phyloP scores from a whole-genome alignment of 1,140 invertebrate genomes.

The Aphis craccivora region DNA sequence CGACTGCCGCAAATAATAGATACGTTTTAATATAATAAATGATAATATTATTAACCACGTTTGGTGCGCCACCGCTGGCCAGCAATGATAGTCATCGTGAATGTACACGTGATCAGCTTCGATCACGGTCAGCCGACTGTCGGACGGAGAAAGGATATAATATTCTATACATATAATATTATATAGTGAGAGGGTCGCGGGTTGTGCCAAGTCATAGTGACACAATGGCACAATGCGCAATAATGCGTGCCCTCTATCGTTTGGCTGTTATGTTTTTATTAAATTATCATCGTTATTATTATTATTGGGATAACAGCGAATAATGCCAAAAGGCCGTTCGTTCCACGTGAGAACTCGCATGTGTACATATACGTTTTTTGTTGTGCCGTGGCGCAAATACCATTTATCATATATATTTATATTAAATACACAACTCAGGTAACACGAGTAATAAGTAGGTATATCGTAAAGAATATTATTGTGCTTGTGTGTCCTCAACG shows the following conservation, averaged over 20 bases:
- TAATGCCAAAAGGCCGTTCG: slow-evolving; percentile 31
- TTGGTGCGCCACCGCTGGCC: neutral
- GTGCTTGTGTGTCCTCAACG: neutral
- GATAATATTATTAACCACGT: neutral
- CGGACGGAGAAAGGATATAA: slow-evolving; percentile 42
- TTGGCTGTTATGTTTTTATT: slow-evolving; percentile 17
- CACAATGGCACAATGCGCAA: slow-evolving; percentile 44
- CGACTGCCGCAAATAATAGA: neutral
- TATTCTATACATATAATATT: slow-evolving; percentile 5
- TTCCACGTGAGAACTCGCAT: slow-evolving; percentile 20
- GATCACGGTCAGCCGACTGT: slow-evolving; percentile 42
- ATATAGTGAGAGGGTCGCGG: neutral
- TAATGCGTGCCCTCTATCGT: slow-evolving; percentile 30
- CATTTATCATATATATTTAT: neutral
- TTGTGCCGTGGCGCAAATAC: neutral
- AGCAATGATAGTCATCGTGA: slow-evolving; percentile 20
- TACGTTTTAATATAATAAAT: neutral
- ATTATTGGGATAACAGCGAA: neutral
- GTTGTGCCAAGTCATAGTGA: slow-evolving; percentile 44
- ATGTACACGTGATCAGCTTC: slow-evolving; percentile 27
- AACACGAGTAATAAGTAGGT: neutral
- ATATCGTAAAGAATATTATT: neutral
- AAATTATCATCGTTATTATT: slow-evolving; percentile 38
- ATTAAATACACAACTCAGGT: neutral
- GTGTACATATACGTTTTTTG: neutral